Percentiles rank a stretch among this genome's conserved stretches.
phyloP scores from a whole-genome alignment of 2,888 invertebrate genomes.

The Nyleta sp. region DNA sequence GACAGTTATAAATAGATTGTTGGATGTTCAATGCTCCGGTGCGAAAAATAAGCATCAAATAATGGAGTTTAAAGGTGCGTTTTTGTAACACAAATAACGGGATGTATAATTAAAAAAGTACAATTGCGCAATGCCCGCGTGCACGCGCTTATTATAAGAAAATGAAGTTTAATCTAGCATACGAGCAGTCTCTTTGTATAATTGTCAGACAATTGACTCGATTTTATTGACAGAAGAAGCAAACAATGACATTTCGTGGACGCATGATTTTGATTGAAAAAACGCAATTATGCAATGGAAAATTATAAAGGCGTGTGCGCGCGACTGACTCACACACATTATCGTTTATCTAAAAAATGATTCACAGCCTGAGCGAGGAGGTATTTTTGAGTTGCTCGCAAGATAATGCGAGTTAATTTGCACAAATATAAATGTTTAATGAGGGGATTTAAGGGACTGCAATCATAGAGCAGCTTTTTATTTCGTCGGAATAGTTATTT shows the following conservation, averaged over 20 bases:
- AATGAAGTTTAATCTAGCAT: slow-evolving; percentile 19
- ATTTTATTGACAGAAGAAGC: slow-evolving; percentile 34
- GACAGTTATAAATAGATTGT: not conserved
- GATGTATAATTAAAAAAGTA: slow-evolving; percentile 26
- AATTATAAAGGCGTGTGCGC: slow-evolving; percentile 28
- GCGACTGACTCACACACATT: slow-evolving; percentile 38
- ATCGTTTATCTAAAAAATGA: slow-evolving; percentile 42
- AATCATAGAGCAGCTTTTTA: slow-evolving; percentile 4
- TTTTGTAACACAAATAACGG: slow-evolving; percentile 10
- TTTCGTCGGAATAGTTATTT: slow-evolving; percentile 6
- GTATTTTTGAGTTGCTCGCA: slow-evolving; percentile 33
- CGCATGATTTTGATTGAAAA: not conserved
- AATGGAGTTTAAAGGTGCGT: slow-evolving; percentile 13
- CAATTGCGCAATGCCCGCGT: slow-evolving; percentile 13
- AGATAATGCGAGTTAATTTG: slow-evolving; percentile 30
- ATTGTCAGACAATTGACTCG: slow-evolving; percentile 18
- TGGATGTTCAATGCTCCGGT: slow-evolving; percentile 37
- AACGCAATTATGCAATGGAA: slow-evolving; percentile 52
- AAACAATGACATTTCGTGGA: slow-evolving; percentile 19
- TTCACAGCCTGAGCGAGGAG: slow-evolving; percentile 34
- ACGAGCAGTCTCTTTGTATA: too few species aligned
- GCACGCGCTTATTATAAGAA: slow-evolving; percentile 7
- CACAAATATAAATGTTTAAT: slow-evolving; percentile 26
- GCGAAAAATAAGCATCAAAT: slow-evolving; percentile 14
- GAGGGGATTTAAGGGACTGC: slow-evolving; percentile 15